Evolutionary conservation across 2,888 invertebrate genomes (phyloP).

Genomic region (Formica aserva): DNA sequence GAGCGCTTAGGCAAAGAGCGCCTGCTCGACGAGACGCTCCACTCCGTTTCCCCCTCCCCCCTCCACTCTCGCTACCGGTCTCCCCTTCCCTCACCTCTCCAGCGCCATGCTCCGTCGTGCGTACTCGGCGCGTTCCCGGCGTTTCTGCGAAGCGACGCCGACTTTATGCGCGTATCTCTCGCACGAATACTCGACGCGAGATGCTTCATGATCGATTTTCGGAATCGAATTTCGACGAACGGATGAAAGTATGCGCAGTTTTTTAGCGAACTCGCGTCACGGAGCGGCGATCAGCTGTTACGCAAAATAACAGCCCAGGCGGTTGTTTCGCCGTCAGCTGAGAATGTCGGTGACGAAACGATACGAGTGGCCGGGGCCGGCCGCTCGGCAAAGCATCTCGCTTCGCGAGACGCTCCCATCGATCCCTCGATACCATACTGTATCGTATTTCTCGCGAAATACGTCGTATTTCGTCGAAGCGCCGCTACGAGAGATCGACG

Average conservation of each 20-base stretch:
- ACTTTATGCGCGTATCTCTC: background rate
- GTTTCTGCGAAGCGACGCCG: slow-evolving; percentile 57
- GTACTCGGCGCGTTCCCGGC: slow-evolving; percentile 65
- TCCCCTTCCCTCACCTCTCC: background rate
- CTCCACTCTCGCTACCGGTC: slow-evolving; percentile 43
- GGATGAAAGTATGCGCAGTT: background rate
- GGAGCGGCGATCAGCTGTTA: slow-evolving; percentile 69
- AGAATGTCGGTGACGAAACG: slow-evolving; percentile 72
- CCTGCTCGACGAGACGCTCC: slow-evolving; percentile 71
- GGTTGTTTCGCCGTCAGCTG: slow-evolving; percentile 72
- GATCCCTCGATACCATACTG: slow-evolving; percentile 64
- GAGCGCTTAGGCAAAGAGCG: slow-evolving; percentile 73
- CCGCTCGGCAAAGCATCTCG: slow-evolving; percentile 58
- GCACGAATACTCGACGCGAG: background rate
- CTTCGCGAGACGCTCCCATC: slow-evolving; percentile 59
- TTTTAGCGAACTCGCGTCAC: slow-evolving; percentile 26
- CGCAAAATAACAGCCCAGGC: slow-evolving; percentile 44
- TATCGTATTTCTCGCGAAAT: slow-evolving; percentile 61
- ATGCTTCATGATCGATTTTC: background rate
- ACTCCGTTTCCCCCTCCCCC: slow-evolving; percentile 58
- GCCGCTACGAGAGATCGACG: fast-evolving
- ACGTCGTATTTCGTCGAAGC: slow-evolving; percentile 25
- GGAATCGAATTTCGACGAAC: background rate
- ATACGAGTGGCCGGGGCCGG: slow-evolving; percentile 61
- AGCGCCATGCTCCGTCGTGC: slow-evolving; percentile 33